Base-by-base conservation (phyloP, 2,797 vertebrate genomes). In the Salmo trutta region DNA sequence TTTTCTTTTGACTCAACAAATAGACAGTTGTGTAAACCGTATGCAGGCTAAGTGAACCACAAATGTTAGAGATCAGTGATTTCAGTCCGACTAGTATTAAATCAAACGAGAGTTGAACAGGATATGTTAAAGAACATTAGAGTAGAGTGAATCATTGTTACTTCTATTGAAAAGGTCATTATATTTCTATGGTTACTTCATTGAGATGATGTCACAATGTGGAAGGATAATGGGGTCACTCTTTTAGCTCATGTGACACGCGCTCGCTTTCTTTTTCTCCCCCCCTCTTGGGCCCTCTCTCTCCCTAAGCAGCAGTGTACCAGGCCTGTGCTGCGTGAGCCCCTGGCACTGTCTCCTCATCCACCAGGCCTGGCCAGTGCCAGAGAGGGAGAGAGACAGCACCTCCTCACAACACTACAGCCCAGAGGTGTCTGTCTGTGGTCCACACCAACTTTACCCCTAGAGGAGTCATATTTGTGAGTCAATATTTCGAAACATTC, bases 131-230 rank as follows among this genome's bases (percentile, higher is more conserved):
- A 33, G 70, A 75, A 72, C 76, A 73, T 82, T 41, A 36, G 27
- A 75, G 29, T 73, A 65, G 56, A 67, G 67, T 29, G 66, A 65
- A 69, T 70, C 36, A 12, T 47, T 47, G 41, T 10, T 75, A 70
- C 65, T 65, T 59, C 67, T 81, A 77, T 78, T 74, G 14, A 47
- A 17, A 69, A 12, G 10, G 41, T 47, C 83, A 78, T 75, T 81
- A 19, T 59, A 59, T 62, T 21, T 62, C n/a, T 62, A 62, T n/a
- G 19, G 77, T 87, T 79, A 82, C 65, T 15, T 72, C 31, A 75
- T 74, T 79, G 67, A 77, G 77, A 65, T 81, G 72, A 77, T 78
- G 74, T 86, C 79, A 86, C 80, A 84, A 72, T 75, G 71, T 72
- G 5, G 65, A 73, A 76, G 77, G 75, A 77, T 64, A 77, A 81